phyloP scores from a whole-genome alignment of 1,140 invertebrate genomes.

The Brachionus rotundiformis region DNA sequence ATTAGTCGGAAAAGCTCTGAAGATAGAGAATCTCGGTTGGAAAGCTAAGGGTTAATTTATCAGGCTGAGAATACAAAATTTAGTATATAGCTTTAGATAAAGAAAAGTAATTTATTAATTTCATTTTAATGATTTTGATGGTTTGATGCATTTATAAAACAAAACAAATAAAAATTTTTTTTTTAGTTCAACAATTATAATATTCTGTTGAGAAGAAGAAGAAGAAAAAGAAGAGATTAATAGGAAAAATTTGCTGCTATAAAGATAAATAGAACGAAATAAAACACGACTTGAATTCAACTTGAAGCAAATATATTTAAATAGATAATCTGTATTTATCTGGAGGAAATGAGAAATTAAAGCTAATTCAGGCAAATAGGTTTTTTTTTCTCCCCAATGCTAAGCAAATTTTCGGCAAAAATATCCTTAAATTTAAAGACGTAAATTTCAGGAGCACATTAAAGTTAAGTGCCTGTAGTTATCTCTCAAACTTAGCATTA shows the following conservation, averaged over 20 bases:
- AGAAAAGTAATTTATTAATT: constrained; percentile 47
- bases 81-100: background rate
- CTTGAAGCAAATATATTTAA: constrained; percentile 1
- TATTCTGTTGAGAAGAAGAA: background rate
- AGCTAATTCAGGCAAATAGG: background rate
- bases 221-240: background rate
- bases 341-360: background rate
- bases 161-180: constrained; percentile 34
- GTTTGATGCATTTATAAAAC: constrained; percentile 16
- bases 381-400: background rate
- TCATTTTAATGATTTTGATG: constrained; percentile 48
- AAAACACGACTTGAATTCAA: background rate
- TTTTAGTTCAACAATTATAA: constrained; percentile 46
- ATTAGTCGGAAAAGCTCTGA: background rate
- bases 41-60: constrained; percentile 25
- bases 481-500: constrained; percentile 15
- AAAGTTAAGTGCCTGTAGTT: background rate
- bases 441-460: background rate
- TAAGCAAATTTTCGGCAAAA: background rate
- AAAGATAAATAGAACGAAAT: constrained; percentile 9
- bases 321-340: constrained; percentile 32
- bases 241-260: background rate
- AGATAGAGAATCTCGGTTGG: background rate
- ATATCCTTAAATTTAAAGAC: background rate
- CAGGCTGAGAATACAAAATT: constrained; percentile 38